These are phyloP conservation scores for Drosophila micromelanica DNA, from an alignment of 1,140 invertebrate genomes.

Conservation along the genomic window DNA sequence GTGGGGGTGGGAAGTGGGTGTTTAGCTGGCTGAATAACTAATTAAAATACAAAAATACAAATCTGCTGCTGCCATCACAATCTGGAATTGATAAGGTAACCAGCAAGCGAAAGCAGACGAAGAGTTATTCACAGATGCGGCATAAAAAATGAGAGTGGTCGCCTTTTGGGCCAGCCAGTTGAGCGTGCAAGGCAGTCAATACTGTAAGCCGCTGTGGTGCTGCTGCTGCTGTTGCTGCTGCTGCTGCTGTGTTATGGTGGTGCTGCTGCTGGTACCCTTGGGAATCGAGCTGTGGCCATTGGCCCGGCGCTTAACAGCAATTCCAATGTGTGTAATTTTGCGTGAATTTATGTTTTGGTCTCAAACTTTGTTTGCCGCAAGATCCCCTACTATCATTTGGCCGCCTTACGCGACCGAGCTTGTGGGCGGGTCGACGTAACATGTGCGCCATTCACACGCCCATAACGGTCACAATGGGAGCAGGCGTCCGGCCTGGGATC, in stretches of 20 bases:
- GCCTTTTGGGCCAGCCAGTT: slow-evolving; percentile 39
- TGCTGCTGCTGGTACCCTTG: slow-evolving; percentile 17
- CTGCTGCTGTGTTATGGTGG: not conserved
- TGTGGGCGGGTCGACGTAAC: slow-evolving; percentile 42
- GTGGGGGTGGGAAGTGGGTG: too few species aligned
- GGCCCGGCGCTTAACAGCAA: slow-evolving; percentile 50
- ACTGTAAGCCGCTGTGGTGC: not conserved
- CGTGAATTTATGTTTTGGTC: slow-evolving; percentile 73
- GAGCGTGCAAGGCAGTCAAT: slow-evolving; percentile 47
- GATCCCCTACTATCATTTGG: slow-evolving; percentile 1
- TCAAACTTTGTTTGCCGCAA: slow-evolving; percentile 29
- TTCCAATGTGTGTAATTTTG: slow-evolving; percentile 73
- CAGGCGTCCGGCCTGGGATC: slow-evolving; percentile 18
- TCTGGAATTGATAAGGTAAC: slow-evolving; percentile 32
- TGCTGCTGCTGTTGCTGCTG: not conserved
- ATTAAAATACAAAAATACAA: slow-evolving; percentile 37
- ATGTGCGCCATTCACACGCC: slow-evolving; percentile 68
- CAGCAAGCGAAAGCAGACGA: not conserved
- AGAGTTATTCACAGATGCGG: not conserved
- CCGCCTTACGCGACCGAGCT: slow-evolving; percentile 1
- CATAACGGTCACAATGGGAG: slow-evolving; percentile 40
- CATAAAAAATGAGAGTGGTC: slow-evolving; percentile 48
- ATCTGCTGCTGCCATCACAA: slow-evolving; percentile 42
- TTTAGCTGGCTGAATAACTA: not conserved
- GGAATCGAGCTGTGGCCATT: slow-evolving; percentile 41